Base-by-base conservation (phyloP, 2,113 vertebrate genomes). In the Nycticorax nycticorax region DNA sequence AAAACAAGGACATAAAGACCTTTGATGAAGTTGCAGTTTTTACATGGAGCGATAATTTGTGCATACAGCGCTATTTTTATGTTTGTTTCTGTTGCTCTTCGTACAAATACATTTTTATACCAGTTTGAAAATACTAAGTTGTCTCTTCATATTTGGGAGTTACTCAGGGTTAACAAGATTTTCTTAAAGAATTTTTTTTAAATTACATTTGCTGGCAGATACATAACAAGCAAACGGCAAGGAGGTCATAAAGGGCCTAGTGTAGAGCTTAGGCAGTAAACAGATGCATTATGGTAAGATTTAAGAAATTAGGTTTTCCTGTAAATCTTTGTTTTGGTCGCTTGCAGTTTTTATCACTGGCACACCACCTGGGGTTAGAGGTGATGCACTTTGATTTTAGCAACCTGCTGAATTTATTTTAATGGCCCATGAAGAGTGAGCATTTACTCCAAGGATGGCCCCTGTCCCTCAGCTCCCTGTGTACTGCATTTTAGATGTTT, bases 401-500 rank as follows among this genome's bases (percentile, higher is more conserved):
- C 84, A 48, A 68, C 15, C 22, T 55, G 33, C 30, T 63, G 45
- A 30, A 48, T 43, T 48, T 33, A 43, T 71, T 69, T 63, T n/a
- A 47, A 10, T 9, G 11, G 24, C 12, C 43, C 10, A 3, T 2
- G 41, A 56, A n/a, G 17, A 59, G 30, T 0, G 12, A 50, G 43
- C 5, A 4, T 32, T 48, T 47, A 22, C 35, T 23, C 35, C 48
- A 43, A 17, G 35, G 45, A 14, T 26, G 9, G n/a, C 17, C 10
- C 16, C 24, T n/a, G 43, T 18, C 57, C 37, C 22, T 24, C 18
- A 3, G 41, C 22, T 79, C 35, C 21, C 20, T 7, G 0, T 0
- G 0, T 13, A 5, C 30, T 21, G 9, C 19, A 4, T 39, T 59
- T 53, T 20, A 32, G 22, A 3, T 27, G 17, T 37, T 83, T 52